A percentile compares a stretch with the other conserved stretches of the same genome.
Conservation (phyloP, 2,888 invertebrate species). For the Clivina fossor region DNA sequence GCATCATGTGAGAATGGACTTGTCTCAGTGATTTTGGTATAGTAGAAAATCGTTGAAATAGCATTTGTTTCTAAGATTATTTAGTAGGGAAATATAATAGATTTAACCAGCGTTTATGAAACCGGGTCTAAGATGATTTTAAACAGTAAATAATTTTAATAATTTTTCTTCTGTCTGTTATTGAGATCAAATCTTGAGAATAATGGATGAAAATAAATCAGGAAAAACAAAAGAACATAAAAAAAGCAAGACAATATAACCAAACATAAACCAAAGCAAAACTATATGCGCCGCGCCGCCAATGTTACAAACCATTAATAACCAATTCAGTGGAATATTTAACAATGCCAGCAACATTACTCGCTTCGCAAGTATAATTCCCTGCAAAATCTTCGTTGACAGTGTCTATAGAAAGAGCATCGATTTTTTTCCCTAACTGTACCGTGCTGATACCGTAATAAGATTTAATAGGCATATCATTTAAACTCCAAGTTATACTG, state of each 20-base stretch:
- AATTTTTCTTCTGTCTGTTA: too few relatives aligned
- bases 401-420: conserved; percentile 17
- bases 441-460: conserved; percentile 58
- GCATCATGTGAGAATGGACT: too few relatives aligned
- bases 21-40: too few relatives aligned
- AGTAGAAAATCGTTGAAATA: too few relatives aligned
- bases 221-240: conserved; percentile 9
- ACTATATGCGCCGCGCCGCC: background rate
- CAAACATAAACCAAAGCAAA: conserved; percentile 20
- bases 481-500: conserved; percentile 17
- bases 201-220: conserved; percentile 8
- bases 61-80: too few relatives aligned
- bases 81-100: too few relatives aligned
- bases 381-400: conserved; percentile 52
- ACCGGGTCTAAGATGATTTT: too few relatives aligned
- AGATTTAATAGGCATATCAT: conserved; percentile 8
- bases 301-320: conserved; percentile 55
- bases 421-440: conserved; percentile 51
- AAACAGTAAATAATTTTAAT: too few relatives aligned
- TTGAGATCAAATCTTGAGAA: too few relatives aligned
- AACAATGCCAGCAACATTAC: conserved; percentile 64
- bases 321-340: conserved; percentile 63
- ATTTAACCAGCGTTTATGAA: too few relatives aligned
- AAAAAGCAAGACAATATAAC: conserved; percentile 10
- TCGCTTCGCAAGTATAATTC: conserved; percentile 66